Evolutionary conservation across 2,888 invertebrate genomes (phyloP), one percentile per base, ranked within the genome.

Genomic region (Cosmorhoe ocellata): DNA sequence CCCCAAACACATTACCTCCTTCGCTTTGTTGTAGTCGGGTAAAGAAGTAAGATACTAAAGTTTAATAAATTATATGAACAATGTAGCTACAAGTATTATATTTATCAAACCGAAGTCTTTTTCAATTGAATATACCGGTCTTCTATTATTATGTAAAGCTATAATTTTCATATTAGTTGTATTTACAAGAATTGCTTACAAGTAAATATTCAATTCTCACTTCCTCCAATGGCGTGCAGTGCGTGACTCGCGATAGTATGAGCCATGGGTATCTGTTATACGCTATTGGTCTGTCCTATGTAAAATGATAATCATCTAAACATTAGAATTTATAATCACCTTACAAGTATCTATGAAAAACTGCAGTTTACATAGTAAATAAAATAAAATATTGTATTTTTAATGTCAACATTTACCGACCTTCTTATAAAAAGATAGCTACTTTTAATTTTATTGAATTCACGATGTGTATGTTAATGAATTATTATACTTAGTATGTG

Each of bases 291-390:
- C 34, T 41, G 14, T 14, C 4, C 36, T 39, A 44, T 34, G 34
- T 50, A 36, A 41, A 44, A 50, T 50, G 44, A 24, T 34, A 44
- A 40, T 50, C 34, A 50, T 50, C 33, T 31, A 30, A 50, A 34
- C 33, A 33, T 38, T 50, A 33, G 14, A 22, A 40, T 37, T 48
- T 48, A 31, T 48, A 31, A 41, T 33, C n/a, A 6, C 18, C 5
- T 18, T 18, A 18, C 18, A 24, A 24, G 24, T 24, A 24, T 4
- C 12, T 36, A 33, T 36, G 28, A 41, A 46, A 10, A 30, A 12
- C n/a, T 26, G 2, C 11, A 27, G 26, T 26, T 14, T 33, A 33
- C 14, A 18, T 2, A 8, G 14, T 18, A 34, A 28, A 28, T 34
- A 18, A 28, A 27, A 28, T 43, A 34, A 34, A 24, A 11, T 26